Evolutionary conservation across 1,140 invertebrate species (phyloP), one percentile per base, ranked within the genome.

Genomic region (Drosophila pandora): DNA sequence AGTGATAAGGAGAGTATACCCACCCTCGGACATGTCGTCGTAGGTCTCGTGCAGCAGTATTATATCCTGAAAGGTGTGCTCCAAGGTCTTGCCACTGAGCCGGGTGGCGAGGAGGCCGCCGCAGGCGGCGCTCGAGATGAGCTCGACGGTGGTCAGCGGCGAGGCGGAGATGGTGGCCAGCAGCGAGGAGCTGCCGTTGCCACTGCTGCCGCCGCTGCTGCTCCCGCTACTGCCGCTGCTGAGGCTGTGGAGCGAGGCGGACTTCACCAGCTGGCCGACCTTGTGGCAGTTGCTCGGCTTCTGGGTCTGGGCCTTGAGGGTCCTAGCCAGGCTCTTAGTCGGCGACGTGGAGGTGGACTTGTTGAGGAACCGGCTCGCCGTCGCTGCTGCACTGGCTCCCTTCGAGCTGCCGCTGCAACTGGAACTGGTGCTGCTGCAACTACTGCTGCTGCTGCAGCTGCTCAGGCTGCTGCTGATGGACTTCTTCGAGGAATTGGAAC

Each of bases 21-120:
- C 93, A 92, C 95, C 93, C 91, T 95, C 94, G 85, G 94, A 94
- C 95, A 95, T 94, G 85, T 92, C 91, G 92, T 92, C 79, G 91
- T 92, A 90, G 63, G 90, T 71, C 72, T 91, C 90, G 72, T 91
- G 82, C 57, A 91, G 61, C 55, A 91, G 47, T 56, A 91, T 90
- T 17, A 90, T 80, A 49, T 91, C 85, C 69, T 91, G 90, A 90
- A 90, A 91, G 58, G 84, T 74, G 21, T 91, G 88, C 75, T 90
- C 87, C 56, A 82, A 68, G 55, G 67, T 74, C 71, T 90, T 90
- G 32, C 89, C 90, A 68, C 89, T 84, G 30, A 91, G 60, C 50
- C 89, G 73, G 43, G 87, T 70, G 61, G 87, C 83, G 55, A 91
- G 70, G 52, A 91, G 73, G 53, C 88, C 90, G 77, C 83, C 91